These are phyloP conservation scores for Dione vanillae DNA, from an alignment of 2,888 invertebrate genomes.

Conservation along the genomic window DNA sequence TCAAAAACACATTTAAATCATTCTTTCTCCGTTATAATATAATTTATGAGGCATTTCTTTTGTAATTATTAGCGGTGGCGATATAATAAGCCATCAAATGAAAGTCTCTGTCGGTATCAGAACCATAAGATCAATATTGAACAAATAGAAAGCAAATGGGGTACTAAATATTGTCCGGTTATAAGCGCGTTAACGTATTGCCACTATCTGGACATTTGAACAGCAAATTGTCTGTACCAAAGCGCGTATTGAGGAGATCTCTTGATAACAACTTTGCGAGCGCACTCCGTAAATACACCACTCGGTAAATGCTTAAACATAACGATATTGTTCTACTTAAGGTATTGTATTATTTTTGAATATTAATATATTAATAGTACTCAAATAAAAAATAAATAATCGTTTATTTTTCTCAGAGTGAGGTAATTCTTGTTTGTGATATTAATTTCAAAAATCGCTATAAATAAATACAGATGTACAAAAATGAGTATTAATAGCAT, in stretches of 20 bases:
- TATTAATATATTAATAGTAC: background rate
- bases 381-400: too few species aligned
- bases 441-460: too few species aligned
- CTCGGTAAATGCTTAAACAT: conserved; percentile 50
- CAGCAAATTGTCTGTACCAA: conserved; percentile 52
- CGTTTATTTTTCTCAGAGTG: too few species aligned
- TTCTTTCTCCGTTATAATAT: background rate
- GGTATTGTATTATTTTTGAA: background rate
- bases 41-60: conserved; percentile 1
- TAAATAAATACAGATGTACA: too few species aligned
- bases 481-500: too few species aligned
- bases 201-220: conserved; percentile 52
- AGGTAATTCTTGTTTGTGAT: too few species aligned
- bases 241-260: conserved; percentile 50
- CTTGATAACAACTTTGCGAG: conserved; percentile 48
- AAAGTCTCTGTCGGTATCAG: conserved; percentile 3
- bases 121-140: conserved; percentile 4
- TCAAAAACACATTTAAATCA: background rate
- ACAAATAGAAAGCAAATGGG: conserved; percentile 38
- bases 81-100: conserved; percentile 3
- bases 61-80: background rate
- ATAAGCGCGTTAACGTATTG: conserved; percentile 44
- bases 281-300: conserved; percentile 48
- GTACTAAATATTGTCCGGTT: conserved; percentile 38
- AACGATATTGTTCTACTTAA: conserved; percentile 32